Base-by-base conservation (phyloP, 2,888 invertebrate species). In the Drosophila merina region DNA sequence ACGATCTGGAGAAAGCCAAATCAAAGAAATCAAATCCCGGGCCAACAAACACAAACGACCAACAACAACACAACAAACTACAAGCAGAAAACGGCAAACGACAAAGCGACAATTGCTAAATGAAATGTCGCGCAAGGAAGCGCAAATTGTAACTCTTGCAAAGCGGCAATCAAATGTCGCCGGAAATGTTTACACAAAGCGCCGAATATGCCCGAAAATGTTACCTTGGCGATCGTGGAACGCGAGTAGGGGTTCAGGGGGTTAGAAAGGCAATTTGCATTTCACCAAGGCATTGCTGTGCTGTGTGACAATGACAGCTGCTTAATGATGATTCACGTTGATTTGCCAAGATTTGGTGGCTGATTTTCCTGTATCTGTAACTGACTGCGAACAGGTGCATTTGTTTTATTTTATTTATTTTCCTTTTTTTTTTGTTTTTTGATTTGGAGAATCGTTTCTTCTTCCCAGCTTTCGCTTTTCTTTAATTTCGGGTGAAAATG, bases 181-280 rank as follows among this genome's bases (percentile, higher is more conserved):
- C 84, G 78, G 83, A 79, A 73, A 71, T 72, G 57, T 68, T 70
- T 66, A 64, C 64, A 66, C 66, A 69, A 64, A 73, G 58, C 63
- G 58, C 47, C 38, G 62, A 62, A 51, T 44, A 54, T 70, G 57
- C 10, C 50, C 44, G 52, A 69, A 77, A 76, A 67, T 60, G 42
- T 58, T 51, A 50, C 4, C 9, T 9, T 10, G 36, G 30, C 38
- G 51, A 45, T 30, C 14, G 7, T 10, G 25, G 5, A 7, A 14
- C 5, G n/a, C 8, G 14, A 12, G 14, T 9, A 42, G 33, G 28
- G 9, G 33, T 38, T 2, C 12, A 30, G 47, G 31, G 31, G 25
- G 40, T 44, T 67, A 60, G 74, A 81, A 84, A 85, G 85, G 82
- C 72, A 76, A 85, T 87, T 82, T 87, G 82, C 82, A 82, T 82